These are phyloP conservation scores for Gorsachius goisagi DNA, from an alignment of 2,113 vertebrate species.

Conservation along the genomic window DNA sequence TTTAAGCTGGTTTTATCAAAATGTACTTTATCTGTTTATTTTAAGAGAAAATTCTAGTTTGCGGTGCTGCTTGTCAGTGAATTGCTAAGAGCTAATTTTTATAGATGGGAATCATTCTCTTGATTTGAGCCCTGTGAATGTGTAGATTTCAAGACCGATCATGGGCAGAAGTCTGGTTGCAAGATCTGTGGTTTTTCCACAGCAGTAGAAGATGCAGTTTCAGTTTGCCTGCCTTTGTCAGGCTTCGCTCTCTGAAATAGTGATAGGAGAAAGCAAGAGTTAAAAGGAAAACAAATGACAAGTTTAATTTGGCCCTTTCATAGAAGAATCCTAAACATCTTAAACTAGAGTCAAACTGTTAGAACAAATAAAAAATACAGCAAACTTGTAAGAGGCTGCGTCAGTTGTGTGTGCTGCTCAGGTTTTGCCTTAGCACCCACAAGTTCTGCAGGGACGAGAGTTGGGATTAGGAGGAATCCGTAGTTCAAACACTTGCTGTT, in stretches of 20 bases:
- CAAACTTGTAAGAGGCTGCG: neutral
- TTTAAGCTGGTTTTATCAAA: neutral
- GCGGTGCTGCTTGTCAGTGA: neutral
- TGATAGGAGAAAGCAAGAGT: neutral
- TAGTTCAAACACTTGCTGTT: neutral
- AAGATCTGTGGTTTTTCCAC: neutral
- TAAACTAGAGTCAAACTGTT: neutral
- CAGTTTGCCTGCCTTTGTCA: neutral
- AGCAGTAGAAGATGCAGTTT: neutral
- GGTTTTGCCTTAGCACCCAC: neutral
- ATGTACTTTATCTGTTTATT: neutral
- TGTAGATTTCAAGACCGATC: neutral
- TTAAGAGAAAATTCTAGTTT: neutral
- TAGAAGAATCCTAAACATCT: neutral
- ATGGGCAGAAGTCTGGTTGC: neutral
- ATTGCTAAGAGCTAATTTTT: neutral
- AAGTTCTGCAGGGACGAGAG: neutral
- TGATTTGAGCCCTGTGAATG: neutral
- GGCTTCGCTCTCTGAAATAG: neutral
- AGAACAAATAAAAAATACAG: neutral
- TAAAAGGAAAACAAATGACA: neutral
- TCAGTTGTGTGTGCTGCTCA: neutral
- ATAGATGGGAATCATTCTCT: neutral
- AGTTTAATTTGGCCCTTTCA: neutral
- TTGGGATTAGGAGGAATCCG: neutral